Conservation (phyloP, 1,140 invertebrate species). For the Drosophila melanica region DNA sequence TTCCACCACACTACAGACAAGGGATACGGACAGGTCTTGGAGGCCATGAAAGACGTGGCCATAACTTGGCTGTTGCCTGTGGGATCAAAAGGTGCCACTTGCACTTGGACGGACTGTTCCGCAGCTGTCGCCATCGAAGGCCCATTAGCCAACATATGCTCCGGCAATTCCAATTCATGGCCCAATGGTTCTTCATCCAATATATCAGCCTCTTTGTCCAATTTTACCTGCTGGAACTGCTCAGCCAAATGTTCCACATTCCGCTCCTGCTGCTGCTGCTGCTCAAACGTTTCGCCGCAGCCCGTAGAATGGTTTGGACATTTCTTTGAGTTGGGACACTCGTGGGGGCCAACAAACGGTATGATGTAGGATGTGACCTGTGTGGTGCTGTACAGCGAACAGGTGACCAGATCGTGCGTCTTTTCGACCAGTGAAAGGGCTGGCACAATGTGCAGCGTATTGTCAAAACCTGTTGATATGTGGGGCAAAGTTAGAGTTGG, state of each 20-base stretch:
- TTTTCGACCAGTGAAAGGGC: constrained; percentile 74
- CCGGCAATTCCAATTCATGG: constrained; percentile 70
- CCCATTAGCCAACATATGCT: constrained; percentile 62
- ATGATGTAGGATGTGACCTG: constrained; percentile 83
- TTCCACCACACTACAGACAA: constrained; percentile 89
- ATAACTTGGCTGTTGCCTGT: constrained; percentile 84
- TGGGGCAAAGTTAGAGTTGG: background rate
- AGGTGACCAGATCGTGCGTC: constrained; percentile 49
- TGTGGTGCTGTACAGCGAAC: constrained; percentile 65
- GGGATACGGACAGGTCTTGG: constrained; percentile 85
- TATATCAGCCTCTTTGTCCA: constrained; percentile 30
- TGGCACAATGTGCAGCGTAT: constrained; percentile 83
- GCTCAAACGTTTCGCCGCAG: constrained; percentile 8
- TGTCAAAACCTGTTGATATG: constrained; percentile 80
- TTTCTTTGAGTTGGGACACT: constrained; percentile 82
- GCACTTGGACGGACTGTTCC: constrained; percentile 51
- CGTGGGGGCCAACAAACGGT: constrained; percentile 82
- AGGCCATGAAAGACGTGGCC: constrained; percentile 84
- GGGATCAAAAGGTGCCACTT: constrained; percentile 86
- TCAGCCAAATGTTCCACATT: constrained; percentile 39
- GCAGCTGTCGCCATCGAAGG: constrained; percentile 10
- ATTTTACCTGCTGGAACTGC: constrained; percentile 39
- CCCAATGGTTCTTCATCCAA: constrained; percentile 56
- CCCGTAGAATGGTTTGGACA: constrained; percentile 74
- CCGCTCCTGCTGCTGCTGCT: constrained; percentile 18